Base-by-base conservation (phyloP, 1,140 invertebrate species). In the Drosophila ohnishii region DNA sequence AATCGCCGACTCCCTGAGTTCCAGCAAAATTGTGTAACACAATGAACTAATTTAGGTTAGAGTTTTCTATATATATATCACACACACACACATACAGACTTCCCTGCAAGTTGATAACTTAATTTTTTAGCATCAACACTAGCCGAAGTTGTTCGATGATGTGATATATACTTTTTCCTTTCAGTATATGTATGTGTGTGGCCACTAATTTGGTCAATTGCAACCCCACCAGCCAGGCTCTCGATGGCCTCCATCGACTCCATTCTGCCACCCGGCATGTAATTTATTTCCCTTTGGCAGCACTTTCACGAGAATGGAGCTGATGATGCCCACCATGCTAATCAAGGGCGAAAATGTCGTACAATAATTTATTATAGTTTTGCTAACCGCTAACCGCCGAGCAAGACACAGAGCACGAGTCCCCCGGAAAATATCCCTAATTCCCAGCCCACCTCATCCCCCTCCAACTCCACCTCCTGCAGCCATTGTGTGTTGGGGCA, bases 351-450 rank as follows among this genome's bases (percentile, higher is more conserved):
- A 83, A 60, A 79, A 76, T 87, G 84, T 83, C 76, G 72, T 83
- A 83, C 61, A 78, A 88, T 88, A 87, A 87, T 88, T 87, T 87
- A 87, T 87, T 87, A 87, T 87, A 87, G 83, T 87, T 87, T 86
- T 86, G 64, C 62, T 55, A 87, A 77, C 75, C 83, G 70, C 75
- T 78, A 78, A 78, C 75, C 75, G 70, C 64, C 79, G 64, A 83
- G 69, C 72, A 60, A 69, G 75, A 77, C 63, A 86, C 80, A 57
- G 11, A 57, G 22, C 35, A 22, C 35, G 5, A n/a, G 7, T 28
- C 10, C 13, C 19, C 28, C 60, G n/a, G 35, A 60, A 63, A 63
- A 25, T 57, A 61, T 30, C 14, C 53, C 53, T 39, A 30, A 16
- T 25, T 39, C 25, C 19, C 35, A 13, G 9, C 3, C 10, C 42